phyloP scores from a whole-genome alignment of 2,113 vertebrate species.

The Aegypius monachus region DNA sequence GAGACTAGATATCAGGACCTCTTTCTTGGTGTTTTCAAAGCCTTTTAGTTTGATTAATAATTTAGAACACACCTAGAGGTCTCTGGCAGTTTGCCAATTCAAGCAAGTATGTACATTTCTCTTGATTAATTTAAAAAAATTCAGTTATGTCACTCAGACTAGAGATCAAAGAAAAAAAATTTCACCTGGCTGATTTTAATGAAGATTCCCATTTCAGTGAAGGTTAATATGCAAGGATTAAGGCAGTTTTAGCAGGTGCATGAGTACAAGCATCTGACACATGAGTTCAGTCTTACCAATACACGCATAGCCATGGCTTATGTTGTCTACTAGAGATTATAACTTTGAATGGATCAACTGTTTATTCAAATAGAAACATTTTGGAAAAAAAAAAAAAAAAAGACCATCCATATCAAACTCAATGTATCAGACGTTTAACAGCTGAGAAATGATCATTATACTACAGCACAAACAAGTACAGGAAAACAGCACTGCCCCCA shows the following conservation, averaged over 20 bases:
- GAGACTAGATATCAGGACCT: not conserved
- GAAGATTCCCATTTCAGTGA: not conserved
- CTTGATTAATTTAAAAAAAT: not conserved
- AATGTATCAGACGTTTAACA: not conserved
- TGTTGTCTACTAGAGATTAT: not conserved
- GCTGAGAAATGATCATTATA: not conserved
- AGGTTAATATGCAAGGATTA: not conserved
- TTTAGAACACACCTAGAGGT: not conserved
- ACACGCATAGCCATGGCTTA: not conserved
- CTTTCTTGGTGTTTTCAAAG: not conserved
- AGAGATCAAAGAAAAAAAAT: not conserved
- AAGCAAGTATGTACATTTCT: not conserved
- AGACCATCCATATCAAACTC: not conserved
- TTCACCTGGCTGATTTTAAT: not conserved
- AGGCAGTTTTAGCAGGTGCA: not conserved
- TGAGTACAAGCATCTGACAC: not conserved
- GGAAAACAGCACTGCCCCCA: not conserved
- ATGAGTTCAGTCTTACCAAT: not conserved
- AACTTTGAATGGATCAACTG: not conserved
- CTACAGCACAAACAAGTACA: not conserved
- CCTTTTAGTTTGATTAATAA: constrained; percentile 11
- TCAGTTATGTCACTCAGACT: not conserved
- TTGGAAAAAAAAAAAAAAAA: not conserved
- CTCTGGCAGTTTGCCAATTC: not conserved
- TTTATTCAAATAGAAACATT: not conserved